These are phyloP conservation scores for Tadarida brasiliensis DNA, from an alignment of 2,797 vertebrate species.

Conservation along the genomic window DNA sequence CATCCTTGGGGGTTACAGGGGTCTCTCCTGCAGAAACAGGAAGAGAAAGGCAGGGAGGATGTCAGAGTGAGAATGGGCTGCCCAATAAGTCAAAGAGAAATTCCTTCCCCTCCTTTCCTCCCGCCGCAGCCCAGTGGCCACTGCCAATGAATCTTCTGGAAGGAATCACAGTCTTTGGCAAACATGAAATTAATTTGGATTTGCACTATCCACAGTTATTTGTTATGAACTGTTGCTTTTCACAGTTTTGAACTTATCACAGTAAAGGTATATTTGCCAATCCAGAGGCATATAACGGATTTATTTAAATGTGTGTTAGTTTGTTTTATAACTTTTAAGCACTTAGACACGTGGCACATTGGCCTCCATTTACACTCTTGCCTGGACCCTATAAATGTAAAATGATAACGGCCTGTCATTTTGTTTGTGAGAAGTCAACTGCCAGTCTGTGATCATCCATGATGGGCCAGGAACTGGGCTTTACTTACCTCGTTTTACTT, in stretches of 20 bases:
- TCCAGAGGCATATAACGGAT: neutral
- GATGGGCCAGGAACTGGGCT: neutral
- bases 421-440: neutral
- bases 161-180: neutral
- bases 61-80: neutral
- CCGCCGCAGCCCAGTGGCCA: neutral
- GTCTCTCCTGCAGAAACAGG: neutral
- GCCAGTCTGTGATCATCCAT: neutral
- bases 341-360: neutral
- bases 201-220: neutral
- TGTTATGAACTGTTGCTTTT: neutral
- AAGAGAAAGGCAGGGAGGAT: neutral
- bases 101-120: neutral
- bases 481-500: neutral
- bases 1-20: neutral
- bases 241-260: slow-evolving; percentile 1
- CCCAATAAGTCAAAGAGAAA: neutral
- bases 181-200: neutral
- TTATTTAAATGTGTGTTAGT: neutral
- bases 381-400: neutral
- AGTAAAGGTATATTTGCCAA: neutral
- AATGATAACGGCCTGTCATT: neutral
- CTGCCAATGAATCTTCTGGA: neutral
- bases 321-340: neutral
- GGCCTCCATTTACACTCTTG: neutral